Conservation (phyloP, 1,140 invertebrate species). For the Drosophila parvula region DNA sequence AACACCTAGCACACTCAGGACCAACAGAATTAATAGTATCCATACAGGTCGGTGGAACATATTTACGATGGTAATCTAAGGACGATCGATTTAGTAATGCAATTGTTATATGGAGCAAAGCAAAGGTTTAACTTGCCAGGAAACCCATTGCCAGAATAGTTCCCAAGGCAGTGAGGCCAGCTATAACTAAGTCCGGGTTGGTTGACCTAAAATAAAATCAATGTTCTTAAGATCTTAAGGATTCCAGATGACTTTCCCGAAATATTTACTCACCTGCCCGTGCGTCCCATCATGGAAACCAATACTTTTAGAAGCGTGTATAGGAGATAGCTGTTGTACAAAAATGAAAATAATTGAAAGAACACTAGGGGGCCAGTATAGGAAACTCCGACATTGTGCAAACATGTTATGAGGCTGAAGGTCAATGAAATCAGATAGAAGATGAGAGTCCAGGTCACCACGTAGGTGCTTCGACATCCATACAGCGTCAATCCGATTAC, state of each 20-base stretch:
- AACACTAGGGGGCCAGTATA: conserved; percentile 86
- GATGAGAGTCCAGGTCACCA: conserved; percentile 35
- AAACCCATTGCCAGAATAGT: conserved; percentile 68
- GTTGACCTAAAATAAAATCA: conserved; percentile 61
- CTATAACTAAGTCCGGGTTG: conserved; percentile 86
- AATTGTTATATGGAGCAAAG: fast-evolving
- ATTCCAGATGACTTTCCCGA: not conserved
- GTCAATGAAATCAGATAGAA: conserved; percentile 54
- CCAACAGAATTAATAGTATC: conserved; percentile 80
- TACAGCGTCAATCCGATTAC: conserved; percentile 30
- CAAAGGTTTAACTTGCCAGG: conserved; percentile 44
- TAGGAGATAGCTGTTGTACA: conserved; percentile 86
- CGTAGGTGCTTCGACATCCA: conserved; percentile 60
- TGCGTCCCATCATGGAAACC: conserved; percentile 87
- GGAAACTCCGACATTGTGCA: conserved; percentile 84
- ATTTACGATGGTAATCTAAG: conserved; percentile 58
- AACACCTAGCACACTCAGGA: conserved; percentile 83
- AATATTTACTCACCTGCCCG: conserved; percentile 78
- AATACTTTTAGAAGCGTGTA: conserved; percentile 84
- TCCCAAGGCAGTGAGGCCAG: conserved; percentile 83
- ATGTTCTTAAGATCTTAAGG: not conserved
- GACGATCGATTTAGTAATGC: not conserved
- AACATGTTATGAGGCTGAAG: conserved; percentile 53
- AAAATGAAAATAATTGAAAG: conserved; percentile 68
- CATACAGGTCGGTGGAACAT: conserved; percentile 54